Evolutionary conservation across 92 coral and sea anemone species (phyloP).

Genomic region (Porites cylindrica): DNA sequence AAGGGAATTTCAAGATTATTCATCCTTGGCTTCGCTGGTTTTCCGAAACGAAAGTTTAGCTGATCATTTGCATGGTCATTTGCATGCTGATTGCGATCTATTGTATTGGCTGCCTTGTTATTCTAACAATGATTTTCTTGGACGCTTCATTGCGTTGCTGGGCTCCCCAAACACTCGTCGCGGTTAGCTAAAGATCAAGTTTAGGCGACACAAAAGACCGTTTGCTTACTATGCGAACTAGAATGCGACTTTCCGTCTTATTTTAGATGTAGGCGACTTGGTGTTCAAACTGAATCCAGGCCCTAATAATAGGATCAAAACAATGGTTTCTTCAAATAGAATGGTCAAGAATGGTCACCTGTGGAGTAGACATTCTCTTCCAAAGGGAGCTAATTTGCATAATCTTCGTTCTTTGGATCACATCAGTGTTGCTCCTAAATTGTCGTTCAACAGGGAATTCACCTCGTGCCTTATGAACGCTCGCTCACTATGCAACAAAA

Average conservation of each 20-base stretch:
- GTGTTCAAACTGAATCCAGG: slow-evolving; percentile 54
- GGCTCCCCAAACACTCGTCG: slow-evolving; percentile 29
- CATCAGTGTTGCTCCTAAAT: slow-evolving; percentile 3
- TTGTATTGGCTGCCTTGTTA: slow-evolving; percentile 22
- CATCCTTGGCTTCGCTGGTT: background rate
- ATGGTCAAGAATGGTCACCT: background rate
- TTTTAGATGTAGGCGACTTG: slow-evolving; percentile 43
- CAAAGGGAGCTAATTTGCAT: slow-evolving; percentile 22
- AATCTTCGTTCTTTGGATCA: slow-evolving; percentile 36
- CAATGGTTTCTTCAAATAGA: slow-evolving; percentile 38
- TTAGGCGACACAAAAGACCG: slow-evolving; percentile 51
- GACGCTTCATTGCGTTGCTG: slow-evolving; percentile 31
- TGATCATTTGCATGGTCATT: slow-evolving; percentile 7
- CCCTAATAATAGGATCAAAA: slow-evolving; percentile 25
- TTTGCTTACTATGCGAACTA: slow-evolving; percentile 50
- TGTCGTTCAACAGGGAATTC: slow-evolving; percentile 25
- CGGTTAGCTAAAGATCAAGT: slow-evolving; percentile 44
- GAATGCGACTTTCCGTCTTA: slow-evolving; percentile 49
- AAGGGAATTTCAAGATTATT: background rate
- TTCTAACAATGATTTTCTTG: slow-evolving; percentile 9
- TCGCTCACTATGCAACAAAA: slow-evolving; percentile 41
- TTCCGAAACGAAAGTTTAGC: too few species aligned
- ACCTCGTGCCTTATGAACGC: slow-evolving; percentile 45
- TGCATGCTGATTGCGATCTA: slow-evolving; percentile 21
- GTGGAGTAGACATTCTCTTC: slow-evolving; percentile 21